A percentile compares a stretch with the other conserved stretches of the same genome.
These are phyloP conservation scores for Heptranchias perlo DNA, from an alignment of 2,113 vertebrate genomes.

Conservation along the genomic window DNA sequence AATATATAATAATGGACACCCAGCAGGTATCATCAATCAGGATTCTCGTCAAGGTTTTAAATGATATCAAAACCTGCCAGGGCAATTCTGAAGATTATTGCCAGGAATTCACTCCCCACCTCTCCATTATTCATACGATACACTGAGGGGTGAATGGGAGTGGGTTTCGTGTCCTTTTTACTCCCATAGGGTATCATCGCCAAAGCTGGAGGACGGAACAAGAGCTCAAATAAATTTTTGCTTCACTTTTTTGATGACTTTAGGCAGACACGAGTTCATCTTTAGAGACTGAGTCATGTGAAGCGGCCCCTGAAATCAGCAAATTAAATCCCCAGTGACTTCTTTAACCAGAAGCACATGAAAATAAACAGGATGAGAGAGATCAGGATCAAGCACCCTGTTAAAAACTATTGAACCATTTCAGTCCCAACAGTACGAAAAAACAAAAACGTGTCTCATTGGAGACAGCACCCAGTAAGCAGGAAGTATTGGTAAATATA, in stretches of 20 bases:
- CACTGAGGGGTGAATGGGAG: background rate
- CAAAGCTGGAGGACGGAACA: background rate
- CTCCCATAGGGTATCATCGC: background rate
- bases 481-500: background rate
- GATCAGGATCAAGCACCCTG: background rate
- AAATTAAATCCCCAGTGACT: background rate
- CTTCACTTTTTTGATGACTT: background rate
- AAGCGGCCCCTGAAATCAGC: background rate
- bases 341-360: background rate
- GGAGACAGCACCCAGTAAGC: background rate
- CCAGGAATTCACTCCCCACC: background rate
- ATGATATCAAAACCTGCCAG: background rate
- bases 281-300: background rate
- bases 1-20: background rate
- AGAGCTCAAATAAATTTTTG: background rate
- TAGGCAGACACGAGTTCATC: background rate
- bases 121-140: background rate
- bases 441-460: background rate
- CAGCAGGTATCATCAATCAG: background rate
- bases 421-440: background rate
- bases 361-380: background rate
- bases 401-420: background rate
- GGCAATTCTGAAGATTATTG: background rate
- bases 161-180: background rate
- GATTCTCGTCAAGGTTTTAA: background rate